phyloP scores from a whole-genome alignment of 2,797 vertebrate genomes.

The Ciconia nigra region DNA sequence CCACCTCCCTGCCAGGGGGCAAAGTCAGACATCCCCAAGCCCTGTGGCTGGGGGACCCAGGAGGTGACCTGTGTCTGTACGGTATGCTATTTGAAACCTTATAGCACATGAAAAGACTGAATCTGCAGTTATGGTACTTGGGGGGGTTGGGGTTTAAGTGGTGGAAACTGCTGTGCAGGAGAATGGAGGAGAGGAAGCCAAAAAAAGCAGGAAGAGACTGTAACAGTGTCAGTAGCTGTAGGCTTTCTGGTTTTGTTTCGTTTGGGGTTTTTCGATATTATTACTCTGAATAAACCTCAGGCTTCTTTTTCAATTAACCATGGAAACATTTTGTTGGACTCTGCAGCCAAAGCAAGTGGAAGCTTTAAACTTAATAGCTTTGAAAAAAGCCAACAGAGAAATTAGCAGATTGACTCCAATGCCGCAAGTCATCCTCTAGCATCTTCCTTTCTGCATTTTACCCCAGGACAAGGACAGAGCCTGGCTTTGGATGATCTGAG shows the following conservation, averaged over 20 bases:
- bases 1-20: neutral
- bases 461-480: neutral
- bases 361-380: neutral
- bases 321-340: neutral
- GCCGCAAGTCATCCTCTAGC: neutral
- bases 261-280: neutral
- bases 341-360: neutral
- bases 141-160: neutral
- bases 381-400: neutral
- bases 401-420: neutral
- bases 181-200: neutral
- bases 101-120: neutral
- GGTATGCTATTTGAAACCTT: neutral
- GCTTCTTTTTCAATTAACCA: slow-evolving; percentile 6
- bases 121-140: neutral
- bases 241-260: neutral
- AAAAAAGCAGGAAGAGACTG: neutral
- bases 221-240: neutral
- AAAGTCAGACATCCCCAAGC: accelerated
- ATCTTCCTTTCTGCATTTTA: neutral
- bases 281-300: neutral
- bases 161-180: neutral
- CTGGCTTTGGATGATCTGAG: neutral
- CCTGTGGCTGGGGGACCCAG: too few relatives aligned
- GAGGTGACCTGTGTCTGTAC: neutral